Conservation (phyloP, 2,113 vertebrate species). For the Talpa occidentalis region DNA sequence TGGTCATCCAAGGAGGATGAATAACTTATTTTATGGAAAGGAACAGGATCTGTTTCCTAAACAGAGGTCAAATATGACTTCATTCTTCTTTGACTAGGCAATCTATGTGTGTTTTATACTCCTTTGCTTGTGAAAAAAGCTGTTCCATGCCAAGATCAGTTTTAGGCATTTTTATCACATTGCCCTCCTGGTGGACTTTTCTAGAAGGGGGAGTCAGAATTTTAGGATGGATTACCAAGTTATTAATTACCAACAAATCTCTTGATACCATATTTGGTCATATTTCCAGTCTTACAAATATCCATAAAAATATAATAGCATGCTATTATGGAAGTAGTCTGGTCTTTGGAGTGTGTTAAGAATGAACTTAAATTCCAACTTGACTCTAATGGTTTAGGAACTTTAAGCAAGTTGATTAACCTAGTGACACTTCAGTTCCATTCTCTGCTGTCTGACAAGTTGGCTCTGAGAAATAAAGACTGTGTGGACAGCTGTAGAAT, state of each 20-base stretch:
- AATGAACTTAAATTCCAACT: neutral
- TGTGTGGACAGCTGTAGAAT: too few relatives aligned
- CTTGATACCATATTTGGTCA: neutral
- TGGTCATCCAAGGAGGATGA: neutral
- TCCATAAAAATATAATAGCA: neutral
- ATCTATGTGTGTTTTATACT: neutral
- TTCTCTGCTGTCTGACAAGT: neutral
- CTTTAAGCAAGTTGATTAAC: neutral
- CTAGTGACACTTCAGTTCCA: neutral
- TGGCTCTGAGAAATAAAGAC: neutral
- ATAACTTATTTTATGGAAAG: neutral
- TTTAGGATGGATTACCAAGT: neutral
- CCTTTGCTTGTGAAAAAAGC: neutral
- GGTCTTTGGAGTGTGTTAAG: neutral
- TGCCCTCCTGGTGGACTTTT: neutral
- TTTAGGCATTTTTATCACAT: neutral
- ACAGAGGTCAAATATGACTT: neutral
- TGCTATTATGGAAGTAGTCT: neutral
- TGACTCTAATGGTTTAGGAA: neutral
- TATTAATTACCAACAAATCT: neutral
- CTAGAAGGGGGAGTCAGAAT: neutral
- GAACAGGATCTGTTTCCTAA: neutral
- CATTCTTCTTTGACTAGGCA: neutral
- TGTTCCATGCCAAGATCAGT: neutral
- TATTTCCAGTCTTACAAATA: neutral